Evolutionary conservation across 2,797 vertebrate genomes (phyloP).

Genomic region (Tolypeutes matacus): DNA sequence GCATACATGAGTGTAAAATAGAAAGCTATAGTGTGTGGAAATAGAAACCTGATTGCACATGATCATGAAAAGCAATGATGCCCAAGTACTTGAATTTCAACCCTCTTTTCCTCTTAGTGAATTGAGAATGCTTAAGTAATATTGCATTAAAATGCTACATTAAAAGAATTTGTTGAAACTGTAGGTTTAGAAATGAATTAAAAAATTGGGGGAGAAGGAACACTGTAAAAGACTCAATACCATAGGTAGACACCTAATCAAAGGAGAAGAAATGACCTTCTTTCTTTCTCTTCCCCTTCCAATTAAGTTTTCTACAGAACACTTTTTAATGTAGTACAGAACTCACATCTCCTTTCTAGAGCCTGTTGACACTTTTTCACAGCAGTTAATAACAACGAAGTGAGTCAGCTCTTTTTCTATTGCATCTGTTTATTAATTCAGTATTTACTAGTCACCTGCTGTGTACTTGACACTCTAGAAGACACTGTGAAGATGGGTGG

Average conservation of each 20-base stretch:
- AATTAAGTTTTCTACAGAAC: background rate
- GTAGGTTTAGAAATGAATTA: background rate
- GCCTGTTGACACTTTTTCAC: background rate
- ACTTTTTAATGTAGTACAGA: background rate
- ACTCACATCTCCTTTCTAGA: background rate
- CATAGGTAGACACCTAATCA: background rate
- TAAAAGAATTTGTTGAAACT: slow-evolving; percentile 17
- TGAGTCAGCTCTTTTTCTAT: background rate
- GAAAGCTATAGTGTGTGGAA: background rate
- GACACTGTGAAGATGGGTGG: background rate
- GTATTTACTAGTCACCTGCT: background rate
- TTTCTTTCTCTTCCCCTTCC: background rate
- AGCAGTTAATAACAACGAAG: background rate
- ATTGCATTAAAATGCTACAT: background rate
- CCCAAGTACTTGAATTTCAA: slow-evolving; percentile 11
- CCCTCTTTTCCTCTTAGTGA: slow-evolving; percentile 13
- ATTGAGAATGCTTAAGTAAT: background rate
- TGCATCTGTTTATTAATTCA: background rate
- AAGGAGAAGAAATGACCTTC: background rate
- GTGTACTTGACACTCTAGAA: background rate
- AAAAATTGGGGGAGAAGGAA: background rate
- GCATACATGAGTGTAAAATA: slow-evolving; percentile 14
- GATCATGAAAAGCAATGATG: background rate
- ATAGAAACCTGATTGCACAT: slow-evolving; percentile 7
- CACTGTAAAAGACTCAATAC: background rate